Base-by-base conservation (phyloP, 2,797 vertebrate species). In the Rhyacichthys aspro region DNA sequence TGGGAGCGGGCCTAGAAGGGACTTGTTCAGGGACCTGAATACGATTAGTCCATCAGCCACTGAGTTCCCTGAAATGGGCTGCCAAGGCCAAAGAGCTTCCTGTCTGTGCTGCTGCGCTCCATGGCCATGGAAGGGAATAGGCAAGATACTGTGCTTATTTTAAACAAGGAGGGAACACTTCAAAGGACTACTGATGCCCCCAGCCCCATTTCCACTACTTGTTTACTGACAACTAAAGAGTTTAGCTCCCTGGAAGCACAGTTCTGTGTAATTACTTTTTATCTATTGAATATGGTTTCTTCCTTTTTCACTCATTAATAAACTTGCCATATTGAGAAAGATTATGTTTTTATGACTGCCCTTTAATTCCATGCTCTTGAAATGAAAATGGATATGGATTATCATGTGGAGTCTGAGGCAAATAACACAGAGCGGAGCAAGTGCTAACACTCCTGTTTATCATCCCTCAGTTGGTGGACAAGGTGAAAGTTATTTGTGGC, bases 21-120 rank as follows among this genome's bases (percentile, higher is more conserved):
- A 58, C 69, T 83, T 81, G 80, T 89, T 84, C 76, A 76, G 76
- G 61, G 70, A 75, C 70, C 81, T 86, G 88, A 89, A 89, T 89
- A 73, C 28, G 64, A 89, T 87, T 87, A 87, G 83, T 59, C 74
- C 64, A 48, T 68, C 41, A 63, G 59, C 66, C 67, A 32, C 63
- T 33, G 72, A 69, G 63, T 68, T 70, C 74, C 74, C 70, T 81
- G 70, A 59, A 63, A 76, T 55, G 52, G 69, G 66, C 42, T 82
- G 85, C 81, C 84, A 82, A 81, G 79, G 77, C 77, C 68, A 70
- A 54, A 59, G 61, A 73, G 74, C 81, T 84, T 88, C 80, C 86
- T 88, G 71, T 74, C 76, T 67, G 11, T 60, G 47, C 54, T 63
- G 67, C 60, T 50, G 43, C 79, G 76, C 36, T 70, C 61, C 41